phyloP scores from a whole-genome alignment of 2,113 vertebrate genomes.

The Zapus hudsonius region DNA sequence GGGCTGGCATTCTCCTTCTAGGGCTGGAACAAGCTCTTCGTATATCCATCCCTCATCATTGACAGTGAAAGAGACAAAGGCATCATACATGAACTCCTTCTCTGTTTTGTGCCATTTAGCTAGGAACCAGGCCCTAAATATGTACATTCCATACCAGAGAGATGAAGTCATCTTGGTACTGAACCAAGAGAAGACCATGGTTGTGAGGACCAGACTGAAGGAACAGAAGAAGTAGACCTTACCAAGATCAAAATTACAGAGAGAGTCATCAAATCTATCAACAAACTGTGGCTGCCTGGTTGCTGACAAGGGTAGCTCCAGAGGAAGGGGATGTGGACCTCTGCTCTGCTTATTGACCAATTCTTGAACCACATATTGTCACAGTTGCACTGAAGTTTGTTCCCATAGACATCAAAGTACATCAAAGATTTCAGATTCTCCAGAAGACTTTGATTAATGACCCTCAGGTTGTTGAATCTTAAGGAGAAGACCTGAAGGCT shows the following conservation, averaged over 20 bases:
- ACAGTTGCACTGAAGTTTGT: slow-evolving; percentile 89
- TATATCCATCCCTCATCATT: slow-evolving; percentile 90
- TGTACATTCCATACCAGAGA: slow-evolving; percentile 89
- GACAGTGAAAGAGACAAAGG: slow-evolving; percentile 93
- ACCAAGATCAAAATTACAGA: slow-evolving; percentile 88
- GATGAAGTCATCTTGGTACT: slow-evolving; percentile 88
- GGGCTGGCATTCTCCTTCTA: slow-evolving; percentile 82
- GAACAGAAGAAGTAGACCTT: slow-evolving; percentile 85
- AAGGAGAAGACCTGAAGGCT: slow-evolving; percentile 80
- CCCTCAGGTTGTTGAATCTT: slow-evolving; percentile 88
- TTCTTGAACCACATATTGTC: slow-evolving; percentile 79
- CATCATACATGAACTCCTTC: slow-evolving; percentile 88
- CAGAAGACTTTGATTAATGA: slow-evolving; percentile 79
- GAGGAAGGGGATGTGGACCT: slow-evolving; percentile 88
- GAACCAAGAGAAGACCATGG: slow-evolving; percentile 85
- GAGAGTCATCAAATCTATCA: slow-evolving; percentile 84
- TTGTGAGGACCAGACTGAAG: slow-evolving; percentile 79
- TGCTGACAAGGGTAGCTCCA: slow-evolving; percentile 79
- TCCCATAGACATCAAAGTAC: slow-evolving; percentile 89
- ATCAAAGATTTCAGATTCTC: slow-evolving; percentile 82
- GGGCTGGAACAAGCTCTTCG: slow-evolving; percentile 86
- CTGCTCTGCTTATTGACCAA: slow-evolving; percentile 61
- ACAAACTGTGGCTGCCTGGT: slow-evolving; percentile 65
- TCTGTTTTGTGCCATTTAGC: slow-evolving; percentile 82
- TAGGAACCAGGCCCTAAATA: slow-evolving; percentile 88